Evolutionary conservation across 2,888 invertebrate species (phyloP), one percentile per base, ranked within the genome.

Genomic region (Rhagophthalmus giganteus): DNA sequence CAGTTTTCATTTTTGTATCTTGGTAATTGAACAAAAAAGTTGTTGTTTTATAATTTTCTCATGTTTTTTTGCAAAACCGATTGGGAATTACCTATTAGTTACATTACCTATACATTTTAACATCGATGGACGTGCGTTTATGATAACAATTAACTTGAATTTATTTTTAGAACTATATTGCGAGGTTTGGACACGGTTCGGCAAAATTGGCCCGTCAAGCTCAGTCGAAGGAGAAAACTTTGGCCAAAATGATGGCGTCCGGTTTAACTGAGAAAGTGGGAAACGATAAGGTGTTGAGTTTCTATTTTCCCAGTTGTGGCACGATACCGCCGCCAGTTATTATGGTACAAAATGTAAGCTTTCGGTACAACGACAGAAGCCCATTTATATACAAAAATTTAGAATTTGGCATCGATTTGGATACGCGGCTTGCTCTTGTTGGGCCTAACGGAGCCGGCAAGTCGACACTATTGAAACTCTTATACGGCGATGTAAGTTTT

Each of bases 381-480:
- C 94, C 96, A 0, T 88, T 83, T 81, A 99, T 99, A 67, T 99
- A 99, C 77, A 94, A 90, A 74, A 90, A 98, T 74, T 77, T 99
- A 47, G 99, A 99, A 76, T 99, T 99, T 74, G 99, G 99, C 69
- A 94, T 99, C 65, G 99, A 99, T 78, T 80, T 99, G 58, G 99
- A 99, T 73, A 97, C 98, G 0, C 69, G 88, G 70, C 79, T 99
- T 30, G 99, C 98, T 8, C 78, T 99, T 35, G 98, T 99, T 0
- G 98, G 92, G 0, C 98, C 98, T 2, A 99, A 99, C 74, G 99
- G 99, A 63, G 98, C 98, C 44, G 99, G 99, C 62, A 99, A 99
- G 76, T 95, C 96, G 63, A 99, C 99, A 0, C 80, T 99, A 2
- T 79, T 99, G 40, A 99, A 99, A 74, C 78, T 99, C 55, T 81